Conservation (phyloP, 2,797 vertebrate species). For the Oreonectes daqikongensis region DNA sequence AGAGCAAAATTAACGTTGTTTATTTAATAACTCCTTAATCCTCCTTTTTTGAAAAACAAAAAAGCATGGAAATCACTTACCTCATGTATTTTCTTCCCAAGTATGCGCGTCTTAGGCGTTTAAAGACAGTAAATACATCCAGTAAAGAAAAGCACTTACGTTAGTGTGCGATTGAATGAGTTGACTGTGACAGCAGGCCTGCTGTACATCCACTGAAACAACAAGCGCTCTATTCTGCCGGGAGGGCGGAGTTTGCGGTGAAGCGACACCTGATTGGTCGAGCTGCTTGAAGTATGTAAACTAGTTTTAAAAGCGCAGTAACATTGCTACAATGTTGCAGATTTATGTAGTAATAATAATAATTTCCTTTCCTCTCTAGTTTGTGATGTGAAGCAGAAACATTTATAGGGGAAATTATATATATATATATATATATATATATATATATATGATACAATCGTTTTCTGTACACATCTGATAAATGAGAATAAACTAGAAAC, state of each 20-base stretch:
- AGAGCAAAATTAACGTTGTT: neutral
- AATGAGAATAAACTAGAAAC: neutral
- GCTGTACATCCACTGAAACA: neutral
- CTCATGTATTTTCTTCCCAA: neutral
- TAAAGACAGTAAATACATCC: neutral
- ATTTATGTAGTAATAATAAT: neutral
- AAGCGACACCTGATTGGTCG: conserved; percentile 7
- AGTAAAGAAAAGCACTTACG: too few species aligned
- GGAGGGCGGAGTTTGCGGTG: conserved; percentile 1
- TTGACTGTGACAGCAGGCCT: conserved; percentile 7
- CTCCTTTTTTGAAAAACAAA: conserved; percentile 2
- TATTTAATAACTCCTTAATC: neutral
- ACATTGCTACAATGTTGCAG: neutral
- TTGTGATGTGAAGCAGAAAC: neutral
- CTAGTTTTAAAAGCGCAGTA: neutral
- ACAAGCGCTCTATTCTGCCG: conserved; percentile 2
- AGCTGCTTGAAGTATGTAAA: neutral
- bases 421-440: too few species aligned
- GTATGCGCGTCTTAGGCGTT: too few species aligned
- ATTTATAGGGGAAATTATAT: neutral
- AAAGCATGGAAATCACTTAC: conserved; percentile 4
- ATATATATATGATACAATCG: too few species aligned
- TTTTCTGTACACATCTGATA: too few species aligned
- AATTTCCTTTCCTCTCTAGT: neutral
- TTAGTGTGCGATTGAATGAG: neutral